Evolutionary conservation across 2,113 vertebrate genomes (phyloP), one percentile per base, ranked within the genome.

Genomic region (Cranoglanis bouderius): DNA sequence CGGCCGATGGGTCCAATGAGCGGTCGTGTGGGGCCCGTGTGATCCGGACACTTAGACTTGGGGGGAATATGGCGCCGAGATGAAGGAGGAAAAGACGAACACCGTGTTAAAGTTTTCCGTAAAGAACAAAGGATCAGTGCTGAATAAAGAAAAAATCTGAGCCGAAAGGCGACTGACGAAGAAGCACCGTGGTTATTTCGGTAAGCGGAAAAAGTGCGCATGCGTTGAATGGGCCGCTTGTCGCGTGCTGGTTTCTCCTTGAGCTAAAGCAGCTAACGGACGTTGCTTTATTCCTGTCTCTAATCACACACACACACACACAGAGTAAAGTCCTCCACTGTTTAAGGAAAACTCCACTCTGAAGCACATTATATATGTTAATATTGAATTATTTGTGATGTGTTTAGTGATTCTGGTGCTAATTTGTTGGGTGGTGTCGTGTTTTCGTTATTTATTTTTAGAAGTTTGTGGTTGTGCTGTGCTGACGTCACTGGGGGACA

Each of bases 41-140:
- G 65, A 57, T 53, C 86, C 85, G 53, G 24, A 0, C 63, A 88
- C 35, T 51, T 14, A 53, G 13, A 14, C n/a, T 59, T 7, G 40
- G 53, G 70, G 65, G 84, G 90, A 80, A 93, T 92, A 95, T 95
- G 94, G 94, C 94, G 94, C 90, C 88, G 92, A 87, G 0, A 87
- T 92, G 93, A 92, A 90, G 91, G 65, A 38, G 40, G 51, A 26
- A 24, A 88, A 32, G 82, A 40, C 70, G 9, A n/a, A 81, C 32
- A 63, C 55, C 1, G 88, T 85, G 16, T 84, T 85, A 89, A 94
- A 94, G 90, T 94, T 94, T 51, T 70, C 40, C 24, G 83, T 57
- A 82, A 32, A 43, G 9, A 82, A 6, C 21, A 3, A 77, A 19
- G 35, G 24, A 67, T 75, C 13, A 59, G 12, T 57, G 10, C 32